Base-by-base conservation (phyloP, 2,888 invertebrate species). In the Ectemnius cavifrons region DNA sequence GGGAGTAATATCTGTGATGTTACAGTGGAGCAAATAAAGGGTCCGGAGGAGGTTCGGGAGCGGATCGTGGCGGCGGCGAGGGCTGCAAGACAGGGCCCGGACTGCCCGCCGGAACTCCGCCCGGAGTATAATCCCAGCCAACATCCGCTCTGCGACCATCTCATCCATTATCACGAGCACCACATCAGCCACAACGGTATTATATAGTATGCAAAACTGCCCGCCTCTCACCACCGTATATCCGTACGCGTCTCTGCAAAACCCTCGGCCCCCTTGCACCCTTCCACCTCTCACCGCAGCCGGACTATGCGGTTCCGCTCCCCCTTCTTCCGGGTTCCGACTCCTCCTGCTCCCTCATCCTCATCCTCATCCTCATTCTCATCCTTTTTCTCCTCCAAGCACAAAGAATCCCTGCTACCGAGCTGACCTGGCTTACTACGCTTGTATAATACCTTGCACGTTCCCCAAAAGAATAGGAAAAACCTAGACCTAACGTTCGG, bases 1-100 rank as follows among this genome's bases (percentile, higher is more conserved):
- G 23, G 23, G 23, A 23, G 23, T 23, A 23, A 13, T 46, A 47
- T 61, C 47, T 86, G 37, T 37, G 37, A 37, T 37, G 37, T 91
- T 47, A 23, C 90, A 95, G 95, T 96, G 93, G 95, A 96, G 90
- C 95, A 95, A 92, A 93, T 95, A 65, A 95, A 95, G 91, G 94
- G 94, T 65, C 92, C 93, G 82, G 92, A 93, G 69, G 95, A 95
- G 87, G 92, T 94, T 83, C 92, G 94, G 81, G 94, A 94, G 84
- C 94, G 94, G 87, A 93, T 95, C 71, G 93, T 95, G 62, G 91
- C 92, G 63, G 94, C 95, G 45, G 94, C 95, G 71, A 92, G 92
- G 87, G 93, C 94, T 85, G 93, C 93, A 62, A 92, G 93, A 83
- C 92, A 93, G 86, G 92, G 91, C 83, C 93, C 93, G 82, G 93